Conservation (phyloP, 53 echinoderm and acorn worm genomes). For the Hippasteria phrygiana region DNA sequence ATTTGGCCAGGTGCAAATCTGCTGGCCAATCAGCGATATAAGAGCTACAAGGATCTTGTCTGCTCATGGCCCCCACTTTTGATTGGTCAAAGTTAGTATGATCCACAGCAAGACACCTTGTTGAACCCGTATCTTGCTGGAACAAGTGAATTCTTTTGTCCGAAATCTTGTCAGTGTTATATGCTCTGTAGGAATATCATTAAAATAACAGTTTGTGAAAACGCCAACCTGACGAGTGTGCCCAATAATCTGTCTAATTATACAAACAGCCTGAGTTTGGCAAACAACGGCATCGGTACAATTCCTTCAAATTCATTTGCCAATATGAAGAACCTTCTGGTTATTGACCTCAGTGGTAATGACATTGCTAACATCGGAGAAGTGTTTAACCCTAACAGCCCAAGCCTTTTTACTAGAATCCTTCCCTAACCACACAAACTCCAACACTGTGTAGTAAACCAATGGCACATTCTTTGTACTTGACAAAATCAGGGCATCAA, state of each 20-base stretch:
- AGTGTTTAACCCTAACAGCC: no score
- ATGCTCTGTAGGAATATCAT: background rate
- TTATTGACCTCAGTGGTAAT: slow-evolving; percentile 20
- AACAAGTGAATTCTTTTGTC: slow-evolving; percentile 18
- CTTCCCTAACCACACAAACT: no score
- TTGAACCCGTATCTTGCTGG: background rate
- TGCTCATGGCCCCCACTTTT: slow-evolving; percentile 44
- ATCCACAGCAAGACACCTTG: background rate
- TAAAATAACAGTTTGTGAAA: slow-evolving; percentile 27
- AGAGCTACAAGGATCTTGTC: slow-evolving; percentile 21
- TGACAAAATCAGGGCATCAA: no score
- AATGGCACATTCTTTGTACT: no score
- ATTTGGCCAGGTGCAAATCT: slow-evolving; percentile 47
- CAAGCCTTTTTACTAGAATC: no score
- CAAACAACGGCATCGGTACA: background rate
- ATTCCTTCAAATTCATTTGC: background rate
- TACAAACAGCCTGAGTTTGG: slow-evolving; percentile 30
- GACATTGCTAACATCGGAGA: background rate
- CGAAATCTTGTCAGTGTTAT: slow-evolving; percentile 52
- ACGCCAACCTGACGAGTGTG: slow-evolving; percentile 3
- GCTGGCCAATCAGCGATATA: slow-evolving; percentile 51
- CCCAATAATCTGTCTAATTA: slow-evolving; percentile 43
- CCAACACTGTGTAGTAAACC: no score
- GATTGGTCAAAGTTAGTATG: background rate
- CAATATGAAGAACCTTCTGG: slow-evolving; percentile 24